These are phyloP conservation scores for Dermatemys mawii DNA, from an alignment of 2,113 vertebrate species.

Conservation along the genomic window DNA sequence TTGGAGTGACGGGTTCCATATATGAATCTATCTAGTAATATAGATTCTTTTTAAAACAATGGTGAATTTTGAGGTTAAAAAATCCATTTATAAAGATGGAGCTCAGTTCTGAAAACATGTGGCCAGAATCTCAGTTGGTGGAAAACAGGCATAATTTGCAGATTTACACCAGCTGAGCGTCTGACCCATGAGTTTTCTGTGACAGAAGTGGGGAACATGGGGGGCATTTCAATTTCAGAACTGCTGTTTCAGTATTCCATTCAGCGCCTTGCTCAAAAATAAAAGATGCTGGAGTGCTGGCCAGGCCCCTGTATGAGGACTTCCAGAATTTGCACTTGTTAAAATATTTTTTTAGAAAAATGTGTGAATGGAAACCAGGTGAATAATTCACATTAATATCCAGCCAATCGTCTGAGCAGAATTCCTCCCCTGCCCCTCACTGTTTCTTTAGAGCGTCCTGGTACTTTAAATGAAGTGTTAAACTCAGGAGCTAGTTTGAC, in stretches of 20 bases:
- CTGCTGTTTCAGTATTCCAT: neutral
- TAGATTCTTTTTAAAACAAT: neutral
- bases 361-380: neutral
- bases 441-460: neutral
- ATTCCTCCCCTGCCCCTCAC: neutral
- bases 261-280: too few species aligned
- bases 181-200: neutral
- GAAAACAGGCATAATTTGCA: neutral
- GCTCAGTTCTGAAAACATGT: neutral
- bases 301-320: neutral
- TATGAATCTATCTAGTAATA: neutral
- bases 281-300: neutral
- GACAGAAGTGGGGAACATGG: neutral
- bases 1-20: neutral
- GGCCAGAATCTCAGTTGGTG: neutral
- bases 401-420: neutral
- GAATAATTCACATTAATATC: slow-evolving; percentile 45
- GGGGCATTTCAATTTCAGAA: neutral
- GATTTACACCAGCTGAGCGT: neutral
- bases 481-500: slow-evolving; percentile 33
- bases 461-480: slow-evolving; percentile 14
- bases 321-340: neutral
- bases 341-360: neutral
- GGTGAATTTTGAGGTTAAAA: neutral
- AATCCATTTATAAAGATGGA: neutral